Conservation (phyloP, 35 echinoderm and acorn worm genomes). For the Heliocidaris erythrogramma region DNA sequence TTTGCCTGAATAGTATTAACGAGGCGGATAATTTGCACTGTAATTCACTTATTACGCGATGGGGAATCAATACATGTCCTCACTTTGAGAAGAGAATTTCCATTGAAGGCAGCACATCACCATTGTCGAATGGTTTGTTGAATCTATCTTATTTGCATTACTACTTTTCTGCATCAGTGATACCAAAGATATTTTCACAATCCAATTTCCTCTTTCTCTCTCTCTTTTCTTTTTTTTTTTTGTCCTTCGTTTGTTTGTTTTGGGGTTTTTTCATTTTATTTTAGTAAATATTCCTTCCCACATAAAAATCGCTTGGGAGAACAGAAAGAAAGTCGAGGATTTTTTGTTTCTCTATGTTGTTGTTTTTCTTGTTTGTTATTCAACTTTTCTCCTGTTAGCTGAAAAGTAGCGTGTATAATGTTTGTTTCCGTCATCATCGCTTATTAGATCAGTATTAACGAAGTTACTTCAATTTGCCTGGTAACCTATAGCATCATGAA, state of each 20-base stretch:
- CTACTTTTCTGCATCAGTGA: neutral
- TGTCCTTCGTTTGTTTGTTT: neutral
- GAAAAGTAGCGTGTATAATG: neutral
- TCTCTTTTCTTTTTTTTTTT: neutral
- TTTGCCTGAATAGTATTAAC: neutral
- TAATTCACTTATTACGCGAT: neutral
- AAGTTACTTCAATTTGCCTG: neutral
- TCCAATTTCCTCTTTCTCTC: neutral
- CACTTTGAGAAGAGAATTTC: neutral
- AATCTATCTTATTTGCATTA: neutral
- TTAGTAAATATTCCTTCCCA: no score
- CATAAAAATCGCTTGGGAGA: no score
- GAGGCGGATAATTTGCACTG: neutral
- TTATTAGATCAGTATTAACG: neutral
- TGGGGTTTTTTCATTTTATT: no score
- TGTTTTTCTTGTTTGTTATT: no score
- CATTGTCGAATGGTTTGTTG: neutral
- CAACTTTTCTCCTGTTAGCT: no score
- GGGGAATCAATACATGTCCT: neutral
- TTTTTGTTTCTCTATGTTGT: no score
- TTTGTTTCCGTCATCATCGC: neutral
- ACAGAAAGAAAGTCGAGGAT: no score
- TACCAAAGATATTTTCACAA: neutral
- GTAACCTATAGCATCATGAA: neutral
- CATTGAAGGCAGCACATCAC: no score